These are phyloP conservation scores for Nipponia nippon DNA, from an alignment of 2,113 vertebrate species.

Conservation along the genomic window DNA sequence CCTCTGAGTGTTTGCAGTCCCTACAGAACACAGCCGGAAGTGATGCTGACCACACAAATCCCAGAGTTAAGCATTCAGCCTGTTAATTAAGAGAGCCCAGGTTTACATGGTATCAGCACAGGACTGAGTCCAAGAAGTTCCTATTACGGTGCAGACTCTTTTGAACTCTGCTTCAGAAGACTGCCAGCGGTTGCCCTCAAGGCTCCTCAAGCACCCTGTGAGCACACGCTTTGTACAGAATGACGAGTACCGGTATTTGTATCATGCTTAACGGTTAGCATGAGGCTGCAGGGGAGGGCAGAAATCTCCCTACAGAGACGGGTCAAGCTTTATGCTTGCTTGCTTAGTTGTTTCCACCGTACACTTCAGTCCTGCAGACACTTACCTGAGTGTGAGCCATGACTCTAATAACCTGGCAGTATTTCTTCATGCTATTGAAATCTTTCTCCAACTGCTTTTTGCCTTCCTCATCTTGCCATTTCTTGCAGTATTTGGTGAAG, in stretches of 20 bases:
- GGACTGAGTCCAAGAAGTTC: not conserved
- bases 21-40: not conserved
- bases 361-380: not conserved
- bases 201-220: not conserved
- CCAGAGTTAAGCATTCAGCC: not conserved
- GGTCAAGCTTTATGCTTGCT: not conserved
- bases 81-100: not conserved
- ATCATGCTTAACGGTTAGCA: not conserved
- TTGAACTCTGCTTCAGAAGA: not conserved
- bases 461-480: conserved; percentile 98
- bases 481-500: conserved; percentile 98
- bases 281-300: not conserved
- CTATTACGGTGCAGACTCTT: not conserved
- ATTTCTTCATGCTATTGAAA: conserved; percentile 96
- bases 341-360: not conserved
- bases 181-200: not conserved
- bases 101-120: not conserved
- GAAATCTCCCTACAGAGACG: not conserved
- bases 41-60: fast-evolving
- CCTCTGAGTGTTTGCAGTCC: not conserved
- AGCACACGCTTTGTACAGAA: not conserved
- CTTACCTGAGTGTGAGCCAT: conserved; percentile 95
- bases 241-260: not conserved
- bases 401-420: conserved; percentile 93
- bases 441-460: conserved; percentile 98